Base-by-base conservation (phyloP, 1,140 invertebrate species). In the Pomphorhynchus laevis region DNA sequence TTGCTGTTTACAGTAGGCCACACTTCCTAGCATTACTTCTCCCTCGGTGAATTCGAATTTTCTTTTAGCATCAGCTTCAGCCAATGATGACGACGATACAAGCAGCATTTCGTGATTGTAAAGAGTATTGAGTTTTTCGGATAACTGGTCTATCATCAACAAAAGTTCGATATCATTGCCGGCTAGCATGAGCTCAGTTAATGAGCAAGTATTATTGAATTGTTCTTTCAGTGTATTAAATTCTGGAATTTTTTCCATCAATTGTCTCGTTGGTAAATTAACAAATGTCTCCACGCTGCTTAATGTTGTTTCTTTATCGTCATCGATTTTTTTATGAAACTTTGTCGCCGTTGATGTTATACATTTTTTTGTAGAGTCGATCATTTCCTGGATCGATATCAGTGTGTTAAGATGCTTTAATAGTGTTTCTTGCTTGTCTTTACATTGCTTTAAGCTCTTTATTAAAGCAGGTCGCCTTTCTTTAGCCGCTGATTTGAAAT, bases 101-200 rank as follows among this genome's bases (percentile, higher is more conserved):
- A n/a, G n/a, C n/a, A n/a, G n/a, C n/a, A n/a, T n/a, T n/a, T n/a
- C n/a, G n/a, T n/a, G n/a, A n/a, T n/a, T n/a, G n/a, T n/a, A n/a
- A n/a, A n/a, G n/a, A n/a, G n/a, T n/a, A n/a, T 51, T 47, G 14
- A 59, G 48, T 45, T 59, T 59, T 36, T 59, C 56, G 34, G 52
- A 51, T 5, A 59, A 51, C 38, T 59, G 54, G 37, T 57, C 57
- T 45, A 57, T 58, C 25, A 59, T 47, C 25, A 59, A 47, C 20
- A 59, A 46, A 21, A 59, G 49, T 45, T 59, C 57, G 25, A 59
- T 58, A 39, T 59, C 57, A 43, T 58, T 58, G n/a, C 56, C 54
- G 37, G 56, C 51, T 4, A 59, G 45, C 9, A 58, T 53, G 9
- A 59, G 44, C 35, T 59, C 56, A 0, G 56, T 57, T 16, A 59